Percentiles rank a stretch among this genome's conserved stretches.
phyloP scores from a whole-genome alignment of 64 coral and sea anemone genomes.

The Exaiptasia diaphana region DNA sequence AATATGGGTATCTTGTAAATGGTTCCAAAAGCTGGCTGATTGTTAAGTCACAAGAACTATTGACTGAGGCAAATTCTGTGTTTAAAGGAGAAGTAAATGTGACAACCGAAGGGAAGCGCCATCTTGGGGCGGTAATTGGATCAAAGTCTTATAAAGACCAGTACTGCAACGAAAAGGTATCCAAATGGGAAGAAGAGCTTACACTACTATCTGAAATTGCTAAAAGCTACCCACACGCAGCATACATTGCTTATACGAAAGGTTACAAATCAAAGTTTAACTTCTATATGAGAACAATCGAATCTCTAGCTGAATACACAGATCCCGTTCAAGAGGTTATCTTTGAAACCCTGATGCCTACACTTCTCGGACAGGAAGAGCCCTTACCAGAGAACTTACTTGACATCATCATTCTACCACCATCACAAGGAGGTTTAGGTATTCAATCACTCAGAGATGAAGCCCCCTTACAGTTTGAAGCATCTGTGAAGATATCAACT shows the following conservation, averaged over 20 bases:
- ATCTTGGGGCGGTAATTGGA: neutral
- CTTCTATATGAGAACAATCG: constrained; percentile 16
- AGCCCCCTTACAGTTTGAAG: neutral
- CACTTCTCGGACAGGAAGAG: constrained; percentile 12
- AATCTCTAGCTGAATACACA: constrained; percentile 20
- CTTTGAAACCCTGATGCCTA: neutral
- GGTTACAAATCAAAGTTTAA: constrained; percentile 30
- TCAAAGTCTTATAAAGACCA: neutral
- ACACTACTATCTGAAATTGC: neutral
- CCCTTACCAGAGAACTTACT: neutral
- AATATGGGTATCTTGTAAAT: no score
- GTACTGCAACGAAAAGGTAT: neutral
- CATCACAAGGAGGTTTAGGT: constrained; percentile 3
- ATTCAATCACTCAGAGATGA: neutral
- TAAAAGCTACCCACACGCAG: constrained; percentile 16
- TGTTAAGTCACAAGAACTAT: no score
- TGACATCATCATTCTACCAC: neutral
- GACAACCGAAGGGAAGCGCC: constrained; percentile 26
- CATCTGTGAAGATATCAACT: neutral
- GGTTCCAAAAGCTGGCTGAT: no score
- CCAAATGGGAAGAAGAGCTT: neutral
- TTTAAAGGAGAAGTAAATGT: constrained; percentile 12
- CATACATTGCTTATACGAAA: constrained; percentile 27
- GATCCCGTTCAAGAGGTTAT: constrained; percentile 18
- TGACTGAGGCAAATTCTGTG: no score